These are phyloP conservation scores for Aethina tumida DNA, from an alignment of 1,140 invertebrate species.

Conservation along the genomic window DNA sequence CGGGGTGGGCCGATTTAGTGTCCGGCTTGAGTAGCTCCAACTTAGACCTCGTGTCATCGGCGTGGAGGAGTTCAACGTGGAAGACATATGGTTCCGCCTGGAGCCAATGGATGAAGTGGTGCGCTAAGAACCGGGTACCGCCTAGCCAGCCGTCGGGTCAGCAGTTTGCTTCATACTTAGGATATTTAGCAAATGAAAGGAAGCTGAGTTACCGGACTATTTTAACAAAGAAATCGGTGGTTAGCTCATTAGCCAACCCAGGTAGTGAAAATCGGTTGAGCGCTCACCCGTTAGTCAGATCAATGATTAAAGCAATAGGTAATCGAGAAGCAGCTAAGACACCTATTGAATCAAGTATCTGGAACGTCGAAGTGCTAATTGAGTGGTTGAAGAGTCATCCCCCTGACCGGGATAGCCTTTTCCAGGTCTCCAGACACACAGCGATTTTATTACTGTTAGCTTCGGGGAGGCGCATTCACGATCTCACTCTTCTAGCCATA, in stretches of 20 bases:
- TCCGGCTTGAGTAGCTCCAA: neutral
- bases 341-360: no score
- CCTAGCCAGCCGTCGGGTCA: neutral
- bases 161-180: neutral
- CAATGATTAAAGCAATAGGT: neutral
- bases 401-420: no score
- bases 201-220: neutral
- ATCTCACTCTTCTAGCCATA: neutral
- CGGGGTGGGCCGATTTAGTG: conserved; percentile 3
- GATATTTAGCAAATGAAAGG: no score
- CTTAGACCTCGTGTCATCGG: no score
- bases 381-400: no score
- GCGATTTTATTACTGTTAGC: no score
- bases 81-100: conserved; percentile 1
- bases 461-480: neutral
- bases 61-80: no score
- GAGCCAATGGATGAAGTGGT: no score
- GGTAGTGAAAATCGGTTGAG: neutral
- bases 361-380: no score
- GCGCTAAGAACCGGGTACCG: neutral
- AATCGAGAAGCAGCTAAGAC: no score
- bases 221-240: neutral
- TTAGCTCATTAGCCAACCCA: neutral
- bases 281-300: conserved; percentile 1
- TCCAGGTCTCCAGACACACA: no score